Evolutionary conservation across 2,113 vertebrate genomes (phyloP).

Genomic region (Picathartes gymnocephalus): DNA sequence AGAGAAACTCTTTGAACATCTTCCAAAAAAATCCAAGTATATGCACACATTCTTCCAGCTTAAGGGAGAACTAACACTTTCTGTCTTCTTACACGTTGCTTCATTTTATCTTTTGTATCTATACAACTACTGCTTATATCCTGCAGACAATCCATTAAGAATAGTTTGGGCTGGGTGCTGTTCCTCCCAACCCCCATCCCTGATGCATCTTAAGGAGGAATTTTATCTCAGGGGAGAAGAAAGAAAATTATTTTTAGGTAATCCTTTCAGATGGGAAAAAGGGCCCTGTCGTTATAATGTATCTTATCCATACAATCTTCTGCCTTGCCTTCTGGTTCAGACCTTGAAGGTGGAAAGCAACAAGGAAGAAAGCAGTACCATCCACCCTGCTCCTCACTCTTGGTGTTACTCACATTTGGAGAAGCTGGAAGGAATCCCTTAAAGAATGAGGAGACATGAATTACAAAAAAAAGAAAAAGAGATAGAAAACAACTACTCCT

Average conservation of each 20-base stretch:
- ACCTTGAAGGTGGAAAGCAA: neutral
- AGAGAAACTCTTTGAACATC: slow-evolving; percentile 45
- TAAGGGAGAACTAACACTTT: neutral
- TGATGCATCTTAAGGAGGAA: neutral
- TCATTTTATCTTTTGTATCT: neutral
- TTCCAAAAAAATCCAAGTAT: slow-evolving; percentile 45
- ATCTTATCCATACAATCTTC: neutral
- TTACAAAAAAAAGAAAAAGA: neutral
- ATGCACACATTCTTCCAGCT: slow-evolving; percentile 16
- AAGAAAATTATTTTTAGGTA: neutral
- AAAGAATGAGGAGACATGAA: neutral
- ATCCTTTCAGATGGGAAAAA: neutral
- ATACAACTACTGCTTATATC: neutral
- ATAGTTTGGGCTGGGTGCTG: neutral
- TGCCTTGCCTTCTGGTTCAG: neutral
- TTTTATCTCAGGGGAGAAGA: neutral
- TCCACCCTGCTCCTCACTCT: neutral
- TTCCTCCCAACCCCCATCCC: neutral
- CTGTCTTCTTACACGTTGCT: neutral
- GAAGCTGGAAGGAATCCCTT: neutral
- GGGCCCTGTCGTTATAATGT: neutral
- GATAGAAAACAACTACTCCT: neutral
- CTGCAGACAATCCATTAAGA: neutral
- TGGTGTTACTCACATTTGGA: neutral
- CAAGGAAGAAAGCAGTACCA: neutral